Evolutionary conservation across 1,140 invertebrate genomes (phyloP).

Genomic region (Bactericera cockerelli): DNA sequence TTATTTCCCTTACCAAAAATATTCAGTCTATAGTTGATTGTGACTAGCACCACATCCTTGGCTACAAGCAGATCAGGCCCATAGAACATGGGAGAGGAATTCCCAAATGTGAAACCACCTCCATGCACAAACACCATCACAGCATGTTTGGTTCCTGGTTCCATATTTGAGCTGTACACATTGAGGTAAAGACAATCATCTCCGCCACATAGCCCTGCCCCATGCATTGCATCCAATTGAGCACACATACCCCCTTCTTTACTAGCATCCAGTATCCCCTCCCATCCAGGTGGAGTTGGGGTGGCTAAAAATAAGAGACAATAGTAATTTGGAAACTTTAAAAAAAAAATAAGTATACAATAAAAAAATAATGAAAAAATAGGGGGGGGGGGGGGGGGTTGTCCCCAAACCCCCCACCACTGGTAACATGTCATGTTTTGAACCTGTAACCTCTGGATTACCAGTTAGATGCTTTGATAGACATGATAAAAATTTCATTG

Average conservation of each 20-base stretch:
- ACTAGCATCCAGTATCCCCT: conserved; percentile 14
- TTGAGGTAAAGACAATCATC: conserved; percentile 20
- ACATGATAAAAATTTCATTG: too few species aligned
- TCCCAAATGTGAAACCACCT: conserved; percentile 40
- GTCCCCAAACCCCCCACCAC: too few species aligned
- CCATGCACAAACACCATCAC: conserved; percentile 51
- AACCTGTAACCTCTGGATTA: too few species aligned
- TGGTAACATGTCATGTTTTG: too few species aligned
- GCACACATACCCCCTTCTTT: conserved; percentile 11
- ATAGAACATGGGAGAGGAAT: conserved; percentile 31
- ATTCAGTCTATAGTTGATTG: conserved; percentile 61
- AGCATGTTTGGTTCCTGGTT: conserved; percentile 23
- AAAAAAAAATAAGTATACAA: too few species aligned
- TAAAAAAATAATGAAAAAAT: too few species aligned
- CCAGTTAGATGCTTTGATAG: too few species aligned
- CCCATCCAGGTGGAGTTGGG: conserved; percentile 12
- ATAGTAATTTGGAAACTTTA: too few species aligned
- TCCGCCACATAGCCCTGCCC: background rate
- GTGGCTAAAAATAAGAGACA: conserved; percentile 13
- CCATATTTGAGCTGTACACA: conserved; percentile 15
- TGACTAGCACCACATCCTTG: conserved; percentile 55
- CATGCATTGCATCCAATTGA: conserved; percentile 12
- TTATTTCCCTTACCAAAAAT: conserved; percentile 36
- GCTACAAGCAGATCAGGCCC: conserved; percentile 57
- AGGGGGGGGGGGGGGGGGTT: too few species aligned